A percentile compares a stretch with the other conserved stretches of the same genome.
Evolutionary conservation across 2,113 vertebrate species (phyloP).

Genomic region (Cyanoderma ruficeps): DNA sequence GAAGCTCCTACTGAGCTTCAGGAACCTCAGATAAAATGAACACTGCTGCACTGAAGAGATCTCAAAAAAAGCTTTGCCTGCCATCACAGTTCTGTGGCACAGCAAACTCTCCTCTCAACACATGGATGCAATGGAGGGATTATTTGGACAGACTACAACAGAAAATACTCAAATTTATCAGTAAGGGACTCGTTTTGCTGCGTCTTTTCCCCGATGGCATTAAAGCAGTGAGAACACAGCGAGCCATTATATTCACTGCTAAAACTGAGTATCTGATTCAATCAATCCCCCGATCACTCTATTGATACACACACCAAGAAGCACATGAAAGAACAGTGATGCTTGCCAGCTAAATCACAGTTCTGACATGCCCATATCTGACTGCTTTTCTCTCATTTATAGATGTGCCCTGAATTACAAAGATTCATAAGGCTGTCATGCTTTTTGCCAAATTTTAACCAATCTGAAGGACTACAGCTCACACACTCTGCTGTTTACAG

Average conservation of each 20-base stretch:
- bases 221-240: neutral
- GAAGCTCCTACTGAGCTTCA: constrained; percentile 5
- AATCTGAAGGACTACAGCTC: neutral
- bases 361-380: neutral
- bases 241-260: neutral
- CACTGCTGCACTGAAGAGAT: neutral
- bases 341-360: constrained; percentile 1
- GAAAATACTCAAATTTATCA: neutral
- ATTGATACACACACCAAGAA: neutral
- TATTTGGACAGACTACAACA: neutral
- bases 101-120: neutral
- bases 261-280: neutral
- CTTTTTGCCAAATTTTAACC: neutral
- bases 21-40: neutral
- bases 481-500: neutral
- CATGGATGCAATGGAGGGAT: neutral
- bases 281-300: neutral
- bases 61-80: neutral
- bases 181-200: neutral
- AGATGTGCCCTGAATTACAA: neutral
- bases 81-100: neutral
- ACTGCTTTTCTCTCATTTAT: neutral
- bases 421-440: neutral
- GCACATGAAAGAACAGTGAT: neutral
- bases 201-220: neutral